Percentiles rank a stretch among this genome's conserved stretches.
Evolutionary conservation across 2,113 vertebrate species (phyloP).

Genomic region (Gymnogyps californianus): DNA sequence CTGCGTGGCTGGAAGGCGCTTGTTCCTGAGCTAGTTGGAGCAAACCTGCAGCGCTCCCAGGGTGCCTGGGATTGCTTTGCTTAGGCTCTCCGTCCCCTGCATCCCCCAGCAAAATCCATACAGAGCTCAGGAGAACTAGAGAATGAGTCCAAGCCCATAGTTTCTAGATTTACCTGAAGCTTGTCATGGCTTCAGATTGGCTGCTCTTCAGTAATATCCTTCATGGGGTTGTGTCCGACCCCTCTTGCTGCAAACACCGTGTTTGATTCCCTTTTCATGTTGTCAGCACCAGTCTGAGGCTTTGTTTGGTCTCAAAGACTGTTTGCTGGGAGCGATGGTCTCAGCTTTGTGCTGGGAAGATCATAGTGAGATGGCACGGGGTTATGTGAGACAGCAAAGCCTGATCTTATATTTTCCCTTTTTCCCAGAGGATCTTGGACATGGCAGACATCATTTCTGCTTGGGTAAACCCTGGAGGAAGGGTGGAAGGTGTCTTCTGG

Average conservation of each 20-base stretch:
- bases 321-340: neutral
- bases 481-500: neutral
- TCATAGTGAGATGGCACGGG: neutral
- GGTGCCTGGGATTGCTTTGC: neutral
- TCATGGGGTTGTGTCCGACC: neutral
- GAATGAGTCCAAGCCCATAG: neutral
- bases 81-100: neutral
- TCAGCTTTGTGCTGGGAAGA: neutral
- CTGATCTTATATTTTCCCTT: neutral
- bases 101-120: neutral
- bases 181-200: neutral
- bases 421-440: neutral
- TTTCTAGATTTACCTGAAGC: neutral
- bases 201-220: neutral
- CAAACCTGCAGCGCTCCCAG: neutral
- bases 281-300: neutral
- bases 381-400: neutral
- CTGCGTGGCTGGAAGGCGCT: neutral
- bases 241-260: neutral
- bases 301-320: neutral
- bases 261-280: neutral
- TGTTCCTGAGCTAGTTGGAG: neutral
- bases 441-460: neutral
- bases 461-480: neutral
- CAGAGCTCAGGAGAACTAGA: neutral